Evolutionary conservation across 2,113 vertebrate genomes (phyloP).

Genomic region (Camelus bactrianus): DNA sequence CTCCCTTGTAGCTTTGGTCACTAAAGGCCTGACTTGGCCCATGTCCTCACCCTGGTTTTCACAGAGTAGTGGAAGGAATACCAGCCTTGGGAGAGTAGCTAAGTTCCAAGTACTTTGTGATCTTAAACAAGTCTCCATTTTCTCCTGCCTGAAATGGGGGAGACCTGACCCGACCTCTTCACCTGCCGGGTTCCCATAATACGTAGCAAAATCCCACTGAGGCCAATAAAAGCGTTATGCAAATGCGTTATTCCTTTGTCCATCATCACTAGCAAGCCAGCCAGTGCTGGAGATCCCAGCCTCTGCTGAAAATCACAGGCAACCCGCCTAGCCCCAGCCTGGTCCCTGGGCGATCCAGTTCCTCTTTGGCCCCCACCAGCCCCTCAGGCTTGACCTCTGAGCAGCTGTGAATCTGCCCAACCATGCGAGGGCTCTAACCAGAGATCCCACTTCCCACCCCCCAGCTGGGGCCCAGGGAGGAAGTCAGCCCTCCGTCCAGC

Average conservation of each 20-base stretch:
- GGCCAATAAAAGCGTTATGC: not conserved
- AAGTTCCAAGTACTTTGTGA: not conserved
- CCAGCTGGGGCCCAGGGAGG: not conserved
- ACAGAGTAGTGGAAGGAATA: not conserved
- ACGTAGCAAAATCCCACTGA: not conserved
- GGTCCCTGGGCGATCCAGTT: not conserved
- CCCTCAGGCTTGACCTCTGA: not conserved
- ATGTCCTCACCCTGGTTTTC: not conserved
- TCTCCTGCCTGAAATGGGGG: not conserved
- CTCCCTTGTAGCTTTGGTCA: not conserved
- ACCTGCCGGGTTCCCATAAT: not conserved
- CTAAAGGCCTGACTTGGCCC: not conserved
- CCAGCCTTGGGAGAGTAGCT: not conserved
- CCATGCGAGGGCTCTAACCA: not conserved
- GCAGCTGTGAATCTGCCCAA: constrained; percentile 50
- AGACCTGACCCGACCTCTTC: not conserved
- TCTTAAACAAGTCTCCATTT: not conserved
- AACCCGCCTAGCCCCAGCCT: not conserved
- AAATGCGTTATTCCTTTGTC: not conserved
- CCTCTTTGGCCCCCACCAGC: not conserved
- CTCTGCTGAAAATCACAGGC: not conserved
- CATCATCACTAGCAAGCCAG: not conserved
- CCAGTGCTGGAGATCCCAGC: not conserved
- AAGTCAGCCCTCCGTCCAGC: constrained; percentile 54
- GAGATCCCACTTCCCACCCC: not conserved